Evolutionary conservation across 2,113 vertebrate genomes (phyloP), one percentile per base, ranked within the genome.

Genomic region (Aspidoscelis tigris): DNA sequence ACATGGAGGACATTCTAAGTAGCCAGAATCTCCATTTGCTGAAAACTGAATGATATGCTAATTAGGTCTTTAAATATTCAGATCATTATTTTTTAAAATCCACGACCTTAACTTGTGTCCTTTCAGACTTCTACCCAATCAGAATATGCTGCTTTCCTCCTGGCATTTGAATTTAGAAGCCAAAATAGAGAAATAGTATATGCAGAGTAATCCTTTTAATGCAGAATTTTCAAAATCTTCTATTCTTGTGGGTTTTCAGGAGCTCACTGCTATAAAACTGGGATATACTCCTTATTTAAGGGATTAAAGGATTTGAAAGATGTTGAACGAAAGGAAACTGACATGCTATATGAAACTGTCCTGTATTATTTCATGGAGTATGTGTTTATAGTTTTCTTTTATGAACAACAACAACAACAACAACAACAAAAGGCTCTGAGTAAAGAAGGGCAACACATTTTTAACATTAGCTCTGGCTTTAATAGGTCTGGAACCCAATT

Each of bases 291-390:
- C 66, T 90, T 82, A 26, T 84, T 88, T 87, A 61, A 88, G 80
- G 81, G 69, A 83, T 91, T 88, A 92, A 89, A 89, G 64, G 82
- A 85, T 90, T 80, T 86, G 47, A 84, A 82, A 88, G 21, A 84
- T 76, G 41, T 73, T 50, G 68, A 24, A 71, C 3, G 18, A 58
- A 88, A 83, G 88, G 82, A 55, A 43, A 1, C 81, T 0, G 1
- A 22, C 84, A 2, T 21, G 43, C 5, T 75, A 8, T 53, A 44
- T 82, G 76, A 88, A 90, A 87, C 86, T 14, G 78, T 41, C 12
- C 18, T 53, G 82, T 82, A 90, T 86, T 87, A 80, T 8, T 78
- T 82, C 83, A 7, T 76, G 87, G 69, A 92, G 53, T 5, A 47
- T 5, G 24, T 72, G 8, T 72, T 5, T 83, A 89, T 88, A 86